Conservation (phyloP, 1,140 invertebrate species). For the Hestina assimilis region DNA sequence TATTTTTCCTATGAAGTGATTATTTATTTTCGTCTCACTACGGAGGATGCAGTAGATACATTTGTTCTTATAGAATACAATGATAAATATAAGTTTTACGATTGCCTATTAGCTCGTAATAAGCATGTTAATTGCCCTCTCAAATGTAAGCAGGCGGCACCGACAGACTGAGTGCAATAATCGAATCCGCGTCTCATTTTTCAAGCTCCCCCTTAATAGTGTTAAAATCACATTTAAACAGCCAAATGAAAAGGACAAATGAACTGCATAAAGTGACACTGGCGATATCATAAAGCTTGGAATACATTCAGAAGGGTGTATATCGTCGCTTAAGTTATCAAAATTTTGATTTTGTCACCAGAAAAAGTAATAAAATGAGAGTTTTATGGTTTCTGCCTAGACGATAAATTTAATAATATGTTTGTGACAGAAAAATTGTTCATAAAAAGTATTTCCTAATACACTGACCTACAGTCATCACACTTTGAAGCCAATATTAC, state of each 20-base stretch:
- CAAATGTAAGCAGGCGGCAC: conserved; percentile 1
- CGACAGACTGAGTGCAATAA: conserved; percentile 16
- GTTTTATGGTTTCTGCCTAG: background rate
- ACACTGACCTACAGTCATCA: too few relatives aligned
- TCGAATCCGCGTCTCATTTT: conserved; percentile 45
- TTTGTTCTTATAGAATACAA: background rate
- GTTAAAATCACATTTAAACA: conserved; percentile 49
- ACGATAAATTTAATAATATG: too few relatives aligned
- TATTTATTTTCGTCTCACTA: too few relatives aligned
- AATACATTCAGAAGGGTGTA: background rate
- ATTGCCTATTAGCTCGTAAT: conserved; percentile 9
- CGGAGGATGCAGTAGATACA: too few relatives aligned
- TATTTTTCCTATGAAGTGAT: too few relatives aligned
- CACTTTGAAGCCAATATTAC: too few relatives aligned
- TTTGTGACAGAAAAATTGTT: too few relatives aligned
- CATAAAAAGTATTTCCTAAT: too few relatives aligned
- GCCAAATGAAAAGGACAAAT: conserved; percentile 27
- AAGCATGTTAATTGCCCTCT: conserved; percentile 1
- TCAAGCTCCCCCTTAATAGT: conserved; percentile 43
- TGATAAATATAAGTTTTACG: background rate
- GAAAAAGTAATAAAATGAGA: background rate
- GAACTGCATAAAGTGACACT: conserved; percentile 17
- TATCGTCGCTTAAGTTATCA: background rate
- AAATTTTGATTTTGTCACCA: too few relatives aligned
- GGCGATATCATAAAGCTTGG: conserved; percentile 4